A percentile compares a stretch with the other conserved stretches of the same genome.
Evolutionary conservation across 1,140 invertebrate species (phyloP).

Genomic region (Anadara kagoshimensis): DNA sequence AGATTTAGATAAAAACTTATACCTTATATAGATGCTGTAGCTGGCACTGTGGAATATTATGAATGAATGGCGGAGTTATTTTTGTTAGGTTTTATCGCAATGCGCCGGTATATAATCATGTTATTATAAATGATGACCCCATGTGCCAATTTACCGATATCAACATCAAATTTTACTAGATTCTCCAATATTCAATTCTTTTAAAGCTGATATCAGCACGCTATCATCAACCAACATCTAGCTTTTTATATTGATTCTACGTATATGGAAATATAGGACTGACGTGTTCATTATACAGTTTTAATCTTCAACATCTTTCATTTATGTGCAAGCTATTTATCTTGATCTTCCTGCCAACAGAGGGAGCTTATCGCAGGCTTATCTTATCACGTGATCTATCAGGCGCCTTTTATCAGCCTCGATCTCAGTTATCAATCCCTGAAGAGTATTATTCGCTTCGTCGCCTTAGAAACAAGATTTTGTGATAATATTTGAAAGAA

Average conservation of each 20-base stretch:
- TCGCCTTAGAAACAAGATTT: slow-evolving; percentile 20
- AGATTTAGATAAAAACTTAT: too few species aligned
- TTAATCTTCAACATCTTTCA: slow-evolving; percentile 5
- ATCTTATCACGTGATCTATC: slow-evolving; percentile 20
- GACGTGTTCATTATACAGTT: slow-evolving; percentile 16
- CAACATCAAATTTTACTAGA: slow-evolving; percentile 6
- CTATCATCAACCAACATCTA: slow-evolving; percentile 6
- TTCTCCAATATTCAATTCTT: slow-evolving; percentile 22
- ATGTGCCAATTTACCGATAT: background rate
- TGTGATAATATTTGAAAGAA: slow-evolving; percentile 7
- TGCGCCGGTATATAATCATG: too few species aligned
- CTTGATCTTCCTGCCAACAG: slow-evolving; percentile 16
- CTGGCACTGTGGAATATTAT: too few species aligned
- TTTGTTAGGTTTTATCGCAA: too few species aligned
- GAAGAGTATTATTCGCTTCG: slow-evolving; percentile 17
- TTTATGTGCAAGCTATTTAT: slow-evolving; percentile 17
- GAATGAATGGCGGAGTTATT: too few species aligned
- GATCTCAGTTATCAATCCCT: slow-evolving; percentile 16
- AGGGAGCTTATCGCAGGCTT: slow-evolving; percentile 17
- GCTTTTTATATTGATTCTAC: slow-evolving; percentile 15
- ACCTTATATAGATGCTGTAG: too few species aligned
- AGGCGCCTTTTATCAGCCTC: slow-evolving; percentile 17
- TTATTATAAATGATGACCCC: too few species aligned
- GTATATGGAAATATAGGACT: slow-evolving; percentile 18
- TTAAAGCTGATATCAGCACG: slow-evolving; percentile 2